Percentiles rank a stretch among this genome's conserved stretches.
Conservation (phyloP, 2,888 invertebrate genomes). For the Geotrupes spiniger region DNA sequence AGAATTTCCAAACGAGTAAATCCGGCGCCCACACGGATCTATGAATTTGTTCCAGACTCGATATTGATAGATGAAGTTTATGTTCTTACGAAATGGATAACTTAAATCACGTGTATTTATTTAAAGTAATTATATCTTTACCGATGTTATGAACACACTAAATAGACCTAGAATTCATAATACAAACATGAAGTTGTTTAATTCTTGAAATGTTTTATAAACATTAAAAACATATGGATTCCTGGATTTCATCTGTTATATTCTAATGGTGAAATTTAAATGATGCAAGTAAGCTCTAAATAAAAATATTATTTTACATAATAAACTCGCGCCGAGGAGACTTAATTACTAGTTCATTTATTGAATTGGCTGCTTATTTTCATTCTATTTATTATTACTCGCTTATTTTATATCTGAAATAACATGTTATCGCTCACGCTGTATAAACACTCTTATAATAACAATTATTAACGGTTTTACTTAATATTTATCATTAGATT, state of each 20-base stretch:
- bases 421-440: background rate
- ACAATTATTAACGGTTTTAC: background rate
- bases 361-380: slow-evolving; percentile 3
- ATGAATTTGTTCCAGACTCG: slow-evolving; percentile 6
- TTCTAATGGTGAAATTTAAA: background rate
- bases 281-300: slow-evolving; percentile 6
- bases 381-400: background rate
- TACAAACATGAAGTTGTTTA: slow-evolving; percentile 45
- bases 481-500: slow-evolving; percentile 2
- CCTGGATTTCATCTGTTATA: slow-evolving; percentile 44
- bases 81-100: slow-evolving; percentile 29
- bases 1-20: slow-evolving; percentile 24
- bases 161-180: slow-evolving; percentile 47
- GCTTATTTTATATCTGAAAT: too few species aligned
- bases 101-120: slow-evolving; percentile 42
- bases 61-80: slow-evolving; percentile 27
- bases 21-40: background rate
- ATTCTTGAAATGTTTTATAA: slow-evolving; percentile 49
- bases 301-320: slow-evolving; percentile 7
- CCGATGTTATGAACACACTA: slow-evolving; percentile 45
- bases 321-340: background rate
- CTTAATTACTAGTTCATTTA: background rate
- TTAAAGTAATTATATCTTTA: slow-evolving; percentile 46
- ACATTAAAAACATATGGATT: slow-evolving; percentile 48
- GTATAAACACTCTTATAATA: slow-evolving; percentile 3